Percentiles rank a stretch among this genome's conserved stretches.
These are phyloP conservation scores for Lepetodrilus schrolli DNA, from an alignment of 2,888 invertebrate species.

Conservation along the genomic window DNA sequence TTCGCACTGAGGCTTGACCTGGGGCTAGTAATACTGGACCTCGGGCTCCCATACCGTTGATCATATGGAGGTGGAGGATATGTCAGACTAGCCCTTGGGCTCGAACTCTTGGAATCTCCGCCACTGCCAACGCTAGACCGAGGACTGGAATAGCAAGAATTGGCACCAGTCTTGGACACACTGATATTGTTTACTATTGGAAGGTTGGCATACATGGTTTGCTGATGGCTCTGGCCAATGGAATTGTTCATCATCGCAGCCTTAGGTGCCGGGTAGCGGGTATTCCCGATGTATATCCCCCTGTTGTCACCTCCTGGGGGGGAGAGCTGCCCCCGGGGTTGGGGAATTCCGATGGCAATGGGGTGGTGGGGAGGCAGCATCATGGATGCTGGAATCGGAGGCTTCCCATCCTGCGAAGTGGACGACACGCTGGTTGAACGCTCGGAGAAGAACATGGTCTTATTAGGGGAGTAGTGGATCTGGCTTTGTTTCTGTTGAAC, in stretches of 20 bases:
- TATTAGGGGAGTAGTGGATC: conserved; percentile 38
- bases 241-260: conserved; percentile 36
- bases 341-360: conserved; percentile 28
- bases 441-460: conserved; percentile 38
- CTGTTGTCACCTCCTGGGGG: conserved; percentile 36
- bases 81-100: conserved; percentile 64
- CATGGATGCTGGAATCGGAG: conserved; percentile 42
- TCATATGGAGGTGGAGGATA: conserved; percentile 63
- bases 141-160: conserved; percentile 68
- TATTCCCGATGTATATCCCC: conserved; percentile 57
- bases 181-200: conserved; percentile 19
- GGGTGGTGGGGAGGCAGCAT: neutral
- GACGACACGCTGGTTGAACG: neutral
- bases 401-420: conserved; percentile 25
- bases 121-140: conserved; percentile 72
- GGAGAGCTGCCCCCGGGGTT: conserved; percentile 36
- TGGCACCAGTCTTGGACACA: conserved; percentile 12
- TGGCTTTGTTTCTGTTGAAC: conserved; percentile 41
- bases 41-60: conserved; percentile 54
- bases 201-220: conserved; percentile 38
- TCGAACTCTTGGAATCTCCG: conserved; percentile 68
- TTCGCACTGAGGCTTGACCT: conserved; percentile 75
- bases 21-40: conserved; percentile 64
- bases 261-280: conserved; percentile 52
- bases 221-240: conserved; percentile 34